phyloP scores from a whole-genome alignment of 2,888 invertebrate species.

The Colletes collaris region DNA sequence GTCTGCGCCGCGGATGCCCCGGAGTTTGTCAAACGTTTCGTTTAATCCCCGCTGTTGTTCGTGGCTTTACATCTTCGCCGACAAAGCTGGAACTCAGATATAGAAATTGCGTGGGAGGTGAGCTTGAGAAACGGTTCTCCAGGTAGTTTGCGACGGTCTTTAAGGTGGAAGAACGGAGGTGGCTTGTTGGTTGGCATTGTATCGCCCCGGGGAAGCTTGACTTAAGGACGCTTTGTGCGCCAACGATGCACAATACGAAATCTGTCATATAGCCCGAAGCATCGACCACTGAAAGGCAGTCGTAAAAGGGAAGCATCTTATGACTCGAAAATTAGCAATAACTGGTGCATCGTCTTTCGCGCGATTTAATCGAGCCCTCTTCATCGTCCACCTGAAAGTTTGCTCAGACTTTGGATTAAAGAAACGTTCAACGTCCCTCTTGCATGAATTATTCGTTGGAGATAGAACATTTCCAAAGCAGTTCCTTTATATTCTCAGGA shows the following conservation, averaged over 20 bases:
- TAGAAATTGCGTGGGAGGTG: constrained; percentile 48
- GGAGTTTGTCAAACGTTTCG: constrained; percentile 54
- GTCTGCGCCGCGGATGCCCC: constrained; percentile 17
- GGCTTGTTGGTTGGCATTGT: constrained; percentile 54
- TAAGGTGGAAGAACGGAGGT: constrained; percentile 55
- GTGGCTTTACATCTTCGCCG: constrained; percentile 39
- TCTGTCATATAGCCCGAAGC: constrained; percentile 54
- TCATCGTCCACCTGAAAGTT: constrained; percentile 14
- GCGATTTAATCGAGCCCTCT: constrained; percentile 14
- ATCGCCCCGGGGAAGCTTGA: constrained; percentile 56
- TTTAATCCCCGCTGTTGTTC: constrained; percentile 39
- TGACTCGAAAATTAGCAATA: constrained; percentile 52
- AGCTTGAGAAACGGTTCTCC: constrained; percentile 55
- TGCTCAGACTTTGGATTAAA: constrained; percentile 8
- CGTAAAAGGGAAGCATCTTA: constrained; percentile 32
- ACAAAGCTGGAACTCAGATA: constrained; percentile 48
- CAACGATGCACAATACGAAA: constrained; percentile 47
- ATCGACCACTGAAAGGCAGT: constrained; percentile 19
- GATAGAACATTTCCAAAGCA: too few species aligned
- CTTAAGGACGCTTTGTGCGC: constrained; percentile 61
- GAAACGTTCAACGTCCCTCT: constrained; percentile 2
- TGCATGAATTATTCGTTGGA: background rate
- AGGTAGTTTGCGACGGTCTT: constrained; percentile 52
- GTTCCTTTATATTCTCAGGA: too few species aligned
- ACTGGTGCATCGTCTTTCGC: constrained; percentile 13